phyloP scores from a whole-genome alignment of 2,113 vertebrate species.

The Phrynosoma platyrhinos region DNA sequence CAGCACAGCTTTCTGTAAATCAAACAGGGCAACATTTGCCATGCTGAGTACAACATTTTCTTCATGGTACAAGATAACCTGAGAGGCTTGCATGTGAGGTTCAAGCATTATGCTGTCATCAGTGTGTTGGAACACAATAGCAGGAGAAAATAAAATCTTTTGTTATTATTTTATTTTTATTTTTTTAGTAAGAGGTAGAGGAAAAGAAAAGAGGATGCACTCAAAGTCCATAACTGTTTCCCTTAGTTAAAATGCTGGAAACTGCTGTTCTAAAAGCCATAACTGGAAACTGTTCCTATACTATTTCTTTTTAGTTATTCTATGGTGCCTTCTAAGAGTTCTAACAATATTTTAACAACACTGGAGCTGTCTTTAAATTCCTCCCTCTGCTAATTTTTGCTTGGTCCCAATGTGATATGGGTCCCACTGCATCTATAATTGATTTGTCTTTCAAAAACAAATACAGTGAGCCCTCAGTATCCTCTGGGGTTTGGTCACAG shows the following conservation, averaged over 20 bases:
- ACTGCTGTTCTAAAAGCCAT: not conserved
- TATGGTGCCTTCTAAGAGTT: no score
- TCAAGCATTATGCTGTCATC: not conserved
- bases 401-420: not conserved
- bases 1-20: not conserved
- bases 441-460: not conserved
- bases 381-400: no score
- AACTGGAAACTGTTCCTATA: no score
- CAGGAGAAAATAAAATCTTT: not conserved
- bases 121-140: not conserved
- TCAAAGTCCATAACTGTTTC: not conserved
- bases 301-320: no score
- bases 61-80: constrained; percentile 1
- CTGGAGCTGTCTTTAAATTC: not conserved
- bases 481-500: no score
- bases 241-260: not conserved
- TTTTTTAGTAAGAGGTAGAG: no score
- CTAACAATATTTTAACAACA: not conserved
- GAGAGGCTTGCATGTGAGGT: not conserved
- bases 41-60: not conserved
- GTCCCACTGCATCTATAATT: not conserved
- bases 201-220: not conserved
- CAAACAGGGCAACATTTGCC: not conserved
- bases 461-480: no score
- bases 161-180: no score